These are phyloP conservation scores for Cinclus mexicanus DNA, from an alignment of 2,113 vertebrate genomes.

Conservation along the genomic window DNA sequence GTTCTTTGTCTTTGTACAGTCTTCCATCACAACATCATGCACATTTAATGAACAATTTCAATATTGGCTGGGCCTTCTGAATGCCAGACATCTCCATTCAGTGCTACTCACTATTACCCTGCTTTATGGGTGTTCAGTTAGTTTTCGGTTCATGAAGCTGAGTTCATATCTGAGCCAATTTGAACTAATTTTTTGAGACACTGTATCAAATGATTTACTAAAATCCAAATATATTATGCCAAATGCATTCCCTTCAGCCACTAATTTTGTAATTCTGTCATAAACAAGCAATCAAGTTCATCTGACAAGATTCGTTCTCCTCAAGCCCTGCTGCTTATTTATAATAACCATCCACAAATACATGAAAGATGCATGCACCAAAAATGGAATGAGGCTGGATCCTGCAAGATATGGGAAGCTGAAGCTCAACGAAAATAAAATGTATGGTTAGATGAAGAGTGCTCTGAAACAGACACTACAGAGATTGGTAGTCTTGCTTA, in stretches of 20 bases:
- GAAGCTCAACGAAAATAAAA: not conserved
- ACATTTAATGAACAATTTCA: conserved; percentile 9
- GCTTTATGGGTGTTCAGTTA: not conserved
- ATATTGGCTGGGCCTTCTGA: not conserved
- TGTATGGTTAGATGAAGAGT: not conserved
- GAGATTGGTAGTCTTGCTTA: not conserved
- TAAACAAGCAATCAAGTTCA: conserved; percentile 52
- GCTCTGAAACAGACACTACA: not conserved
- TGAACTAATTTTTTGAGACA: conserved; percentile 50
- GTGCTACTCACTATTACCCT: not conserved
- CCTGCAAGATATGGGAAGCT: not conserved
- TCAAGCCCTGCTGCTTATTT: conserved; percentile 20
- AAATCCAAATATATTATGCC: conserved; percentile 55
- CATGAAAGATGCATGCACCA: not conserved
- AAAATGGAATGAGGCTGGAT: not conserved
- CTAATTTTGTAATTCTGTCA: conserved; percentile 55
- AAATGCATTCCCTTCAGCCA: conserved; percentile 49
- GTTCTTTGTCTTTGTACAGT: not conserved
- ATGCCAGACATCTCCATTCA: not conserved
- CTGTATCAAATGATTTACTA: conserved; percentile 54
- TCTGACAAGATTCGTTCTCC: conserved; percentile 30
- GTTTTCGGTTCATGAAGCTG: conserved; percentile 19
- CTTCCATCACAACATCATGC: not conserved
- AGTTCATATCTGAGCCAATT: conserved; percentile 34
- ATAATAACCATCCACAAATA: conserved; percentile 8